These are phyloP conservation scores for Enteromius thamalakanensis DNA, from an alignment of 2,797 vertebrate genomes.

Conservation along the genomic window DNA sequence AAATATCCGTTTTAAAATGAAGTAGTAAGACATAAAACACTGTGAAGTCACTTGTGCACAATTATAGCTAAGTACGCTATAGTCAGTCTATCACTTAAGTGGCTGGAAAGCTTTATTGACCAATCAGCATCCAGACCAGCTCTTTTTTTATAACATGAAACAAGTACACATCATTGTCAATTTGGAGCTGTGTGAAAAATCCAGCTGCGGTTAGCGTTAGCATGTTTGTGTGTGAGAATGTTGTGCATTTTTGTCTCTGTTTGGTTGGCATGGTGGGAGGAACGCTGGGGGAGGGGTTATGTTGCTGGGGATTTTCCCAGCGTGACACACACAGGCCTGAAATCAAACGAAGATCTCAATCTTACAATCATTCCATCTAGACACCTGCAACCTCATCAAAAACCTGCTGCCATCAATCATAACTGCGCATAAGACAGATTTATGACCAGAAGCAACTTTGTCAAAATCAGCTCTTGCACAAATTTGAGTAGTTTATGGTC, in stretches of 20 bases:
- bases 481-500: neutral
- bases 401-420: conserved; percentile 54
- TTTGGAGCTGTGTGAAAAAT: neutral
- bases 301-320: conserved; percentile 63
- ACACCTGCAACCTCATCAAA: conserved; percentile 60
- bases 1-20: neutral
- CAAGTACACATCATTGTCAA: neutral
- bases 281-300: conserved; percentile 49
- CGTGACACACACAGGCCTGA: conserved; percentile 46
- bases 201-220: conserved; percentile 23
- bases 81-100: neutral
- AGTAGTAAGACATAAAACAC: neutral
- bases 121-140: neutral
- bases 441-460: conserved; percentile 44
- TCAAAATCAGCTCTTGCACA: conserved; percentile 15
- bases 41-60: neutral
- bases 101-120: neutral
- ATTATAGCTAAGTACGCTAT: neutral
- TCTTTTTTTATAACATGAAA: neutral
- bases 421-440: conserved; percentile 47
- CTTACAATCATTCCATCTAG: conserved; percentile 43
- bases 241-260: conserved; percentile 52
- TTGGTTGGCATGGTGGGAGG: conserved; percentile 57
- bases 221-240: conserved; percentile 37
- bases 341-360: conserved; percentile 55